Evolutionary conservation across 1,140 invertebrate genomes (phyloP), one percentile per base, ranked within the genome.

Genomic region (Drosophila saltans): DNA sequence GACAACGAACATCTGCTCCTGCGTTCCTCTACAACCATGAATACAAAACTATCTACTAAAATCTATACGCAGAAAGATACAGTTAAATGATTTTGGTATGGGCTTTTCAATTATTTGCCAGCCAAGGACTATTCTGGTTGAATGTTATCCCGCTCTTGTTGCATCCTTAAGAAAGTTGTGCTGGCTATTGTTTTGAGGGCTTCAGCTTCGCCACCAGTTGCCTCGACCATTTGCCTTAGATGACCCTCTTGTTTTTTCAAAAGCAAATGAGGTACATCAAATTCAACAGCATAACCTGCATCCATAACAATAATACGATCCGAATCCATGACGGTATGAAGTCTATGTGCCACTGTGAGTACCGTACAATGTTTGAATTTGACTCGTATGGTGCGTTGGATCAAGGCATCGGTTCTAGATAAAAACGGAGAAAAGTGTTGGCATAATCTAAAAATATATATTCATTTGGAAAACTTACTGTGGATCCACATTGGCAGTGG

Each of bases 271-370:
- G 96, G 96, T 60, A 94, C 93, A 80, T 96, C 95, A 79, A 94
- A 96, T 92, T 96, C 96, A 36, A 93, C 92, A 4, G 94, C 92
- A 67, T 71, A 75, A 33, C 95, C 95, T 36, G 92, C 93, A 80
- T 95, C 94, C 93, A 95, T 94, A 1, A 95, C 95, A 58, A 97
- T 90, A 8, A 92, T 93, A 78, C 94, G 90, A 89, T 95, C 95
- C 6, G 95, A 96, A 88, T 97, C 96, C 95, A 97, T 96, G 48
- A 97, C 96, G 1, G 97, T 97, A 85, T 97, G 96, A 8, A 96
- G 83, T 62, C 96, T 92, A 91, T 96, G 96, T 6, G 96, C 96
- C 43, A 96, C 96, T 2, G 97, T 97, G 16, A 97, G 91, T 10
- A 96, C 94, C 0, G 95, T 96, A 60, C 94, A 94, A 21, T 94